Evolutionary conservation across 2,888 invertebrate genomes (phyloP), one percentile per base, ranked within the genome.

Genomic region (Temnothorax ravouxi): DNA sequence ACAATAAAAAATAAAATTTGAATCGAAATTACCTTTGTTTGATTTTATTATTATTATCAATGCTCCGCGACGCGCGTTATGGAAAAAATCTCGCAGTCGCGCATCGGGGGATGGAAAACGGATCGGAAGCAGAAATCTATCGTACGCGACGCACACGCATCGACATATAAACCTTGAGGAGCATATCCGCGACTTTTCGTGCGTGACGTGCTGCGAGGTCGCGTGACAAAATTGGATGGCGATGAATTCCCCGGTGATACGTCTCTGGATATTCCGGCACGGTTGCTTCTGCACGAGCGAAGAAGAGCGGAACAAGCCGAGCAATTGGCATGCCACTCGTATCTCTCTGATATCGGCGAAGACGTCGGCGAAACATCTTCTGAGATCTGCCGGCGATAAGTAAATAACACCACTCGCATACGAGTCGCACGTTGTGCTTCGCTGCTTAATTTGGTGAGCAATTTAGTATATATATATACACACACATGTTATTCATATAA

Each of bases 221-320:
- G 86, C 86, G 86, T 77, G 86, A 86, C 84, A 72, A 84, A 79
- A 79, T 85, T 81, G 76, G 67, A 83, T 66, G 62, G 67, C 85
- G 74, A 83, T 83, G 83, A 86, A 86, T 84, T 81, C 76, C 77
- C 81, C 21, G 56, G 25, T 56, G 56, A 21, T 79, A 79, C 79
- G 47, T 79, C 71, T 21, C 56, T 47, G 34, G 79, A 79, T 79
- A 79, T 71, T 29, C 77, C 47, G 54, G 47, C 64, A 56, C 13
- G 56, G 41, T 13, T 56, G 83, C 86, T 80, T 81, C 72, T 66
- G 62, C 79, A 56, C 64, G 66, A 71, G 25, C 25, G 86, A 29
- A 56, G 86, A 29, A 56, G 54, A 15, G 11, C 52, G 72, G 61
- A 71, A 66, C 72, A 52, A 66, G 69, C 41, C 74, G 67, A 67